Evolutionary conservation across 1,140 invertebrate genomes (phyloP).

Genomic region (Pissodes strobi): DNA sequence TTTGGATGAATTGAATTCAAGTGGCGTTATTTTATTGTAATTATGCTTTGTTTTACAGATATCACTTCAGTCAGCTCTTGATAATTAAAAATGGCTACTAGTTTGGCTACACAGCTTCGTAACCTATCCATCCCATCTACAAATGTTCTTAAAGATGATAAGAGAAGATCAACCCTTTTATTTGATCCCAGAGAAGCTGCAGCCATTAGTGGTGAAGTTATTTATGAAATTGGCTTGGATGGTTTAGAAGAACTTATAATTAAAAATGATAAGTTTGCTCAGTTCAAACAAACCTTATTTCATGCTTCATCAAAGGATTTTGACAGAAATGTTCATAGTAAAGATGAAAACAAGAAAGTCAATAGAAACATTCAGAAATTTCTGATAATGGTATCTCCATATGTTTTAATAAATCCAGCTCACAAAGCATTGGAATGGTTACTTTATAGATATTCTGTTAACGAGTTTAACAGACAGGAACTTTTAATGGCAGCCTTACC

Average conservation of each 20-base stretch:
- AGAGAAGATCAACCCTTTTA: slow-evolving; percentile 77
- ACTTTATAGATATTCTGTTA: slow-evolving; percentile 83
- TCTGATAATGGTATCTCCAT: slow-evolving; percentile 80
- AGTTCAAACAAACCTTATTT: slow-evolving; percentile 80
- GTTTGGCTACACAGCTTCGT: slow-evolving; percentile 81
- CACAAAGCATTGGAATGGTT: slow-evolving; percentile 95
- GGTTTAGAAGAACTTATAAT: slow-evolving; percentile 81
- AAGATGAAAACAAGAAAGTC: slow-evolving; percentile 76
- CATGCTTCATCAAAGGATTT: slow-evolving; percentile 71
- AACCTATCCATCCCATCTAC: slow-evolving; percentile 81
- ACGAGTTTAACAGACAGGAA: slow-evolving; percentile 83
- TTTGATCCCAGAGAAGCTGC: slow-evolving; percentile 90
- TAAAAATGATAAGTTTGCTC: slow-evolving; percentile 70
- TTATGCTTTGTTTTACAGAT: too few relatives aligned
- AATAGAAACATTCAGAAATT: slow-evolving; percentile 80
- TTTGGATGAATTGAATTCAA: too few relatives aligned
- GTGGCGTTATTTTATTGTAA: too few relatives aligned
- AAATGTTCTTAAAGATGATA: slow-evolving; percentile 66
- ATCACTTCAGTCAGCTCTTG: too few relatives aligned
- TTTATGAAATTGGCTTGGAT: slow-evolving; percentile 82
- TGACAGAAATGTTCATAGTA: slow-evolving; percentile 77
- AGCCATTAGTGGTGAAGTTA: slow-evolving; percentile 76
- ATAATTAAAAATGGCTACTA: slow-evolving; percentile 66
- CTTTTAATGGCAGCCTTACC: slow-evolving; percentile 82
- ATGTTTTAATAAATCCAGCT: slow-evolving; percentile 79